A percentile compares a stretch with the other conserved stretches of the same genome.
These are phyloP conservation scores for Rhynchopsitta pachyrhyncha DNA, from an alignment of 2,113 vertebrate genomes.

Conservation along the genomic window DNA sequence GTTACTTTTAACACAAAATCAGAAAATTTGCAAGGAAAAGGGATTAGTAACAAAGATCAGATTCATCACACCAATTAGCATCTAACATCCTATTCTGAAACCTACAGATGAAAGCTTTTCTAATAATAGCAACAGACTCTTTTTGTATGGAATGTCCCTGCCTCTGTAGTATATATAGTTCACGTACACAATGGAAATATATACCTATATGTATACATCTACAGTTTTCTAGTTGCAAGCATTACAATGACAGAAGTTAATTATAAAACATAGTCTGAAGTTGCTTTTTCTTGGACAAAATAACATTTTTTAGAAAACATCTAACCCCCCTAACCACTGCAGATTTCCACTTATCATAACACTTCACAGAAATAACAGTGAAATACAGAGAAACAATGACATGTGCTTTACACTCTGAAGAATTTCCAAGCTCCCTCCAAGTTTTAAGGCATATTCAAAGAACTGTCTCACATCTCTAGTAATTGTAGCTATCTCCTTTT, in stretches of 20 bases:
- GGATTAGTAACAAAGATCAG: background rate
- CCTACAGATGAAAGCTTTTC: background rate
- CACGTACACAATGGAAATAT: background rate
- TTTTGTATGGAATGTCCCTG: background rate
- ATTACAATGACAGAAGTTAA: background rate
- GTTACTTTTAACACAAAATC: background rate
- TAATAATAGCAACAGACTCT: background rate
- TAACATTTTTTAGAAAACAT: background rate
- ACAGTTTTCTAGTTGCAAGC: background rate
- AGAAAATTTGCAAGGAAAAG: background rate
- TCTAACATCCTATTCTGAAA: background rate
- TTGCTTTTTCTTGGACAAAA: background rate
- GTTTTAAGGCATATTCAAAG: background rate
- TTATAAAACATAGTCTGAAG: background rate
- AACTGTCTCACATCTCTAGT: background rate
- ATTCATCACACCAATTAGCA: background rate
- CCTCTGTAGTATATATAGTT: background rate
- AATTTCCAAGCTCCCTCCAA: background rate
- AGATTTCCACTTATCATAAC: background rate
- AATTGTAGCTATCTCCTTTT: background rate
- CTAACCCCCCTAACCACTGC: background rate
- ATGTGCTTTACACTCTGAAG: background rate
- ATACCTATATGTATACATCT: rapidly evolving
- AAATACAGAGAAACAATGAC: background rate
- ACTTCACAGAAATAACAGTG: background rate